Percentiles rank a stretch among this genome's conserved stretches.
phyloP scores from a whole-genome alignment of 1,140 invertebrate species.

The Lepidostoma basale region DNA sequence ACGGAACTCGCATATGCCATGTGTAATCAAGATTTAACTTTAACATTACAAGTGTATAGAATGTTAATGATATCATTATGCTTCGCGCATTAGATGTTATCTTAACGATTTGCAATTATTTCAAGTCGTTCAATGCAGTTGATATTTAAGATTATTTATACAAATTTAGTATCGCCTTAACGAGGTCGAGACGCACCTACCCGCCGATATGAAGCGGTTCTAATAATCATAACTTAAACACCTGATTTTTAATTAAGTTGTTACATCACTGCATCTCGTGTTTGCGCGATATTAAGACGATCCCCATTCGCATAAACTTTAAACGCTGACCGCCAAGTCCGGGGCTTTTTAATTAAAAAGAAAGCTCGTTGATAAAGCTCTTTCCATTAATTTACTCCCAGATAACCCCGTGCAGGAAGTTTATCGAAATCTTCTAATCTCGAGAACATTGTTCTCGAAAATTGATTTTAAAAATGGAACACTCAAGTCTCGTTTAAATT shows the following conservation, averaged over 20 bases:
- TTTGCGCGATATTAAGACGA: conserved; percentile 7
- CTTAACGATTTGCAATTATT: too few species aligned
- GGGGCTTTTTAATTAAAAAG: conserved; percentile 31
- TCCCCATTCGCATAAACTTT: conserved; percentile 15
- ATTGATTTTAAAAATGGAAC: neutral
- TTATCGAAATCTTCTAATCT: conserved; percentile 13
- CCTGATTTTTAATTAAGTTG: conserved; percentile 32
- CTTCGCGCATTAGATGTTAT: too few species aligned
- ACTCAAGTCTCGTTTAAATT: too few species aligned
- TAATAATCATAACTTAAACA: conserved; percentile 15
- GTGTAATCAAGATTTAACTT: too few species aligned
- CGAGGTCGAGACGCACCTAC: conserved; percentile 30
- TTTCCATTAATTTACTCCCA: conserved; percentile 25
- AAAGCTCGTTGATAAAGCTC: conserved; percentile 31
- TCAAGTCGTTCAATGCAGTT: too few species aligned
- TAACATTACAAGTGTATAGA: too few species aligned
- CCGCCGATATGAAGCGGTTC: conserved; percentile 1
- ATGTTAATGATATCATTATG: too few species aligned
- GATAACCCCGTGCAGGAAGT: neutral
- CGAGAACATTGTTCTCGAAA: neutral
- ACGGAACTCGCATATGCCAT: too few species aligned
- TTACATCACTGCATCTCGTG: neutral
- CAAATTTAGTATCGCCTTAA: conserved; percentile 34
- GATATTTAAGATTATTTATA: too few species aligned
- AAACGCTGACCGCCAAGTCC: conserved; percentile 9